Evolutionary conservation across 2,797 vertebrate species (phyloP).

Genomic region (Aplochiton taeniatus): DNA sequence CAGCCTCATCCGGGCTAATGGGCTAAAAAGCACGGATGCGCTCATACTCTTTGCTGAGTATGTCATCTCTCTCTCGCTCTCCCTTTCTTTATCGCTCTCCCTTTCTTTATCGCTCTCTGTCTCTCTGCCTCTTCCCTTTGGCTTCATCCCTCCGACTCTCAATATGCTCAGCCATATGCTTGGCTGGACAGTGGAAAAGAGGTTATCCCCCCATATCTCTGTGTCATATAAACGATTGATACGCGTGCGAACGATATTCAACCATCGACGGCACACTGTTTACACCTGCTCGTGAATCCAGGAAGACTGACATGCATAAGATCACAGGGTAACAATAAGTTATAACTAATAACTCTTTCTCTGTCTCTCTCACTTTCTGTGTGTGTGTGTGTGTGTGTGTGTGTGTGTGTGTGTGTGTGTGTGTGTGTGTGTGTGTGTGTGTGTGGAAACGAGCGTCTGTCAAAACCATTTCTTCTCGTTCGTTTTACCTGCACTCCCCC

Average conservation of each 20-base stretch:
- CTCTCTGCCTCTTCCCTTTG: constrained; percentile 5
- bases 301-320: too few species aligned
- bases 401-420: constrained; percentile 3
- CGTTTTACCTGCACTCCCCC: too few species aligned
- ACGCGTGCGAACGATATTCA: too few species aligned
- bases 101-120: not conserved
- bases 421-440: too few species aligned
- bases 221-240: too few species aligned
- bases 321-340: too few species aligned
- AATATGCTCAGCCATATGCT: constrained; percentile 51
- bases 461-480: too few species aligned
- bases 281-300: too few species aligned
- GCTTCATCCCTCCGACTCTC: constrained; percentile 15
- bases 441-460: too few species aligned
- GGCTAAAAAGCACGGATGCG: constrained; percentile 55
- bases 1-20: constrained; percentile 57
- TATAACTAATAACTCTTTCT: too few species aligned
- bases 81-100: constrained; percentile 15
- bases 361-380: not conserved
- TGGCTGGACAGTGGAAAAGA: constrained; percentile 29
- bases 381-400: not conserved
- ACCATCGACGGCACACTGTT: too few species aligned
- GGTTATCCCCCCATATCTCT: constrained; percentile 8
- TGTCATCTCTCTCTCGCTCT: constrained; percentile 9
- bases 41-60: constrained; percentile 33